Percentiles rank a stretch among this genome's conserved stretches.
Evolutionary conservation across 2,113 vertebrate species (phyloP).

Genomic region (Elanoides forficatus): DNA sequence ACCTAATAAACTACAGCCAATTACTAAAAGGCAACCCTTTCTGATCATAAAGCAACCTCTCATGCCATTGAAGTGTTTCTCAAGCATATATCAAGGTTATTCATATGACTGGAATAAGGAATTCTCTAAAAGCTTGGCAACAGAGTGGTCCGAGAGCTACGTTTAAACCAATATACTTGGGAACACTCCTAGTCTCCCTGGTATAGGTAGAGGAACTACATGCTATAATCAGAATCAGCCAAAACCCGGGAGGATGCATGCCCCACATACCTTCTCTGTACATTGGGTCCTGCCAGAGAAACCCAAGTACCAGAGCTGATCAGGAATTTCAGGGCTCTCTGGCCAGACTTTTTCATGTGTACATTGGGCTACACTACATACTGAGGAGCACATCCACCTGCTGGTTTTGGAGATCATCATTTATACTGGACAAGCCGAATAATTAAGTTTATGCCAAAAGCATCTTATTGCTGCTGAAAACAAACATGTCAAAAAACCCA

Average conservation of each 20-base stretch:
- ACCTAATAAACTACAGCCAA: neutral
- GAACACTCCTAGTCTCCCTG: neutral
- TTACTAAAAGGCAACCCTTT: neutral
- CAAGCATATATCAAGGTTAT: neutral
- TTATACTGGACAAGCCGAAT: neutral
- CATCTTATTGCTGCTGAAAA: neutral
- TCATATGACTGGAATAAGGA: neutral
- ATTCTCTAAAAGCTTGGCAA: neutral
- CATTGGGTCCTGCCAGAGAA: neutral
- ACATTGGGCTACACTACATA: neutral
- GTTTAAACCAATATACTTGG: neutral
- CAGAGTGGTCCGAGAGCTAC: neutral
- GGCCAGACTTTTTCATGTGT: neutral
- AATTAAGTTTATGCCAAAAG: neutral
- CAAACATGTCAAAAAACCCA: neutral
- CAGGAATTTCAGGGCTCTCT: neutral
- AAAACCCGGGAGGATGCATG: neutral
- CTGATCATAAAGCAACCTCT: neutral
- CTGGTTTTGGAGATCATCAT: neutral
- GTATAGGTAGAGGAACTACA: neutral
- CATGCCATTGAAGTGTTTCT: neutral
- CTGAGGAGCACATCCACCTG: neutral
- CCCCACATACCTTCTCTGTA: too few relatives aligned
- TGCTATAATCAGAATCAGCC: neutral
- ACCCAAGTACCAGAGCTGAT: neutral